These are phyloP conservation scores for Saxidomus purpurata DNA, from an alignment of 1,140 invertebrate species.

Conservation along the genomic window DNA sequence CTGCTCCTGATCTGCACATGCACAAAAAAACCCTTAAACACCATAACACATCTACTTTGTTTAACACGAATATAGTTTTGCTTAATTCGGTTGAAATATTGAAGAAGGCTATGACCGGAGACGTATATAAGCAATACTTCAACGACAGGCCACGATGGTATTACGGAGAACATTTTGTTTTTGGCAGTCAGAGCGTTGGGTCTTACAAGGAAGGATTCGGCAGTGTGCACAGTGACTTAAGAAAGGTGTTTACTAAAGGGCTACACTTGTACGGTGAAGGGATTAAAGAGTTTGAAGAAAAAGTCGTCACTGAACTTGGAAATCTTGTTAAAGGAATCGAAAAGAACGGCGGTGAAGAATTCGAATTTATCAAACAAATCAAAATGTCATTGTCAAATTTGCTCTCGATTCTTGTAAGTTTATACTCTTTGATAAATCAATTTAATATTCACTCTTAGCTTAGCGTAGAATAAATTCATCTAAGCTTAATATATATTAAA, in stretches of 20 bases:
- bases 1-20: too few relatives aligned
- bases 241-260: slow-evolving; percentile 13
- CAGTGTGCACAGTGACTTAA: too few relatives aligned
- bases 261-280: slow-evolving; percentile 29
- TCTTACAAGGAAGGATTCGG: neutral
- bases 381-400: slow-evolving; percentile 14
- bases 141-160: neutral
- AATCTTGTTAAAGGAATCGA: too few relatives aligned
- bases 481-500: too few relatives aligned
- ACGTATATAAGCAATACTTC: neutral
- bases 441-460: too few relatives aligned
- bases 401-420: slow-evolving; percentile 34
- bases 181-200: neutral
- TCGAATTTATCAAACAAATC: too few relatives aligned
- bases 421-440: too few relatives aligned
- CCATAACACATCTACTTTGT: too few relatives aligned
- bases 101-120: neutral
- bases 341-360: too few relatives aligned
- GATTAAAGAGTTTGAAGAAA: slow-evolving; percentile 31
- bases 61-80: neutral
- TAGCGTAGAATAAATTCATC: too few relatives aligned
- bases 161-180: slow-evolving; percentile 6
- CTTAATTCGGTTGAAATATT: neutral
- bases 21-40: too few relatives aligned
- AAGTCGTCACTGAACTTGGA: neutral